A percentile compares a stretch with the other conserved stretches of the same genome.
Evolutionary conservation across 2,113 vertebrate genomes (phyloP).

Genomic region (Sinocyclocheilus anshuiensis): DNA sequence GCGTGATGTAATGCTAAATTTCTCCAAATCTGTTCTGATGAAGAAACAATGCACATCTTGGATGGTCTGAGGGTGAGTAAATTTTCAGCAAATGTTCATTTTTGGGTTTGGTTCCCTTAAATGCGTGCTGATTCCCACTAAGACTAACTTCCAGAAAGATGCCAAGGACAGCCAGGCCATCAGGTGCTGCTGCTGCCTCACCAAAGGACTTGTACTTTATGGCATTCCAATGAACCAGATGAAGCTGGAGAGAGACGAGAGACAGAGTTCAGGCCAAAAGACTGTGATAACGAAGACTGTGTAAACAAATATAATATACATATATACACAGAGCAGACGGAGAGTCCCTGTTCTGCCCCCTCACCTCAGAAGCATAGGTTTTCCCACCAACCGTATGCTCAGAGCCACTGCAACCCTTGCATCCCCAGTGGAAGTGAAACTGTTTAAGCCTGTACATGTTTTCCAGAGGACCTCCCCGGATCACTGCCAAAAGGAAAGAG

Average conservation of each 20-base stretch:
- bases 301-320: not conserved
- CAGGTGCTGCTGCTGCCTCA: slow-evolving; percentile 82
- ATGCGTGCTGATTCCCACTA: not conserved
- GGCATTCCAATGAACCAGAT: slow-evolving; percentile 97
- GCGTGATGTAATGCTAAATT: too few relatives aligned
- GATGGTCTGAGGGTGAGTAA: too few relatives aligned
- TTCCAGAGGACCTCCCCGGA: slow-evolving; percentile 87
- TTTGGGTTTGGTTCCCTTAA: not conserved
- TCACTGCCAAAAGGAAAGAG: slow-evolving; percentile 72
- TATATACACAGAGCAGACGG: not conserved
- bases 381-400: slow-evolving; percentile 90
- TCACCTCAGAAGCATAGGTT: slow-evolving; percentile 88
- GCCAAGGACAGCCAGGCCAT: slow-evolving; percentile 91
- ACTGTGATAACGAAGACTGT: not conserved
- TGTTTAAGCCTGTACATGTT: slow-evolving; percentile 90
- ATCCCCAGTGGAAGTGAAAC: slow-evolving; percentile 97
- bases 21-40: too few relatives aligned
- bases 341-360: slow-evolving; percentile 10
- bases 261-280: not conserved
- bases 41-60: too few relatives aligned
- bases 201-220: slow-evolving; percentile 86
- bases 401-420: slow-evolving; percentile 83
- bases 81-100: too few relatives aligned
- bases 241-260: slow-evolving; percentile 78
- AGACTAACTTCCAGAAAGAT: slow-evolving; percentile 90